Evolutionary conservation across 2,888 invertebrate species (phyloP), one percentile per base, ranked within the genome.

Genomic region (Pyrrhia umbra): DNA sequence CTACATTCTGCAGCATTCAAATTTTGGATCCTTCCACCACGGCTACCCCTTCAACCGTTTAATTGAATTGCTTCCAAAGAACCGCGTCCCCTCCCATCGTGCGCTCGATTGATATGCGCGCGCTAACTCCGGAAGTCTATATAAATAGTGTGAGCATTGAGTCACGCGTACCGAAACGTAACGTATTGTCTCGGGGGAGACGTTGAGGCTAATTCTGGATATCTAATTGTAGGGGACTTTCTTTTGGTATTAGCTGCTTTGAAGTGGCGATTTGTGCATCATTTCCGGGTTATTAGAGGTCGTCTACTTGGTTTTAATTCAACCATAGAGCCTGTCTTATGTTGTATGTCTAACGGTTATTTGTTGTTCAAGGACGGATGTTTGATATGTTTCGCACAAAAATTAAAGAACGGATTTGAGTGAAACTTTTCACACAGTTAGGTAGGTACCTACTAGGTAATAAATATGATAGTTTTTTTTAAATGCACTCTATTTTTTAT

Each of bases 101-200:
- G 66, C 57, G 45, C 54, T 67, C 74, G 63, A 85, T 89, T 86
- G 84, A 82, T 79, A 89, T 88, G 88, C 87, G 83, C 78, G 70
- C 39, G 77, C 79, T 82, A 80, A 79, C 81, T 73, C 75, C 82
- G 77, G 81, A 77, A 79, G 79, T 73, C 74, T 69, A 64, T 81
- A 85, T 85, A 85, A 84, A 87, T 85, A 86, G 81, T 77, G 63
- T 57, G 68, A 56, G 65, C 61, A 62, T 68, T 85, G 86, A 86
- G 66, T 86, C 86, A 86, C 72, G 42, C 52, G 55, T 42, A 59
- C 72, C 75, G 64, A 81, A 69, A 71, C 72, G 77, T 74, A 69
- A 68, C 72, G 75, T 77, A 84, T 82, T 82, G 84, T 82, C 77
- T 78, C 80, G 77, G 69, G 78, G 79, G 76, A 71, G 80, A 58